Base-by-base conservation (phyloP, 2,113 vertebrate species). In the Catharus bicknelli region DNA sequence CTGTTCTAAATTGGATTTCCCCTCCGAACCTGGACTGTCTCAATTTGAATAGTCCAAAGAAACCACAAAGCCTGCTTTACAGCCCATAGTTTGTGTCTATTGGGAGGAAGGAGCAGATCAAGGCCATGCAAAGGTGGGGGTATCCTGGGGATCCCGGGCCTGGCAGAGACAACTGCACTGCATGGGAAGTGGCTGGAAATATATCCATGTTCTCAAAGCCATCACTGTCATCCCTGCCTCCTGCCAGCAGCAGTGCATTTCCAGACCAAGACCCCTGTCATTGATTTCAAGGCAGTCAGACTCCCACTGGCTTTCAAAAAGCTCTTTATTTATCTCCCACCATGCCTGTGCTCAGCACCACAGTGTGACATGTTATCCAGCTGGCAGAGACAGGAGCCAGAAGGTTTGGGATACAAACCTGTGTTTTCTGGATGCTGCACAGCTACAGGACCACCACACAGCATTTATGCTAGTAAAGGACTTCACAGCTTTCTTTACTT, bases 1-100 rank as follows among this genome's bases (percentile, higher is more conserved):
- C 73, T 86, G 36, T 70, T 88, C 88, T 70, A 64, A 82, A 88
- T 5, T 78, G 57, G 90, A 88, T 92, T 96, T 95, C 53, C 76
- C 58, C 77, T 45, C 53, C 0, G 0, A 96, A 93, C 62, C 86
- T 84, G 73, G 74, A 72, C 73, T 83, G 36, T 63, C 53, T 93
- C 61, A 67, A 73, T 58, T 81, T 88, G 58, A 64, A 63, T 84
- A 72, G 73, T 55, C 61, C 57, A 32, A 53, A 75, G 68, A 90
- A 90, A 88, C 55, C 63, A 67, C 69, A 78, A 81, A 86, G 48
- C 29, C 40, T 61, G 15, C 36, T 80, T 86, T 70, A 80, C 38
- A 78, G 67, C 21, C 17, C 30, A 5, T 11, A 15, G 64, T 48
- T 78, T 67, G 53, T 82, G 66, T 48, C 53, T 90, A 2, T 40